Conservation (phyloP, 2,888 invertebrate genomes). For the Tridacna gigas region DNA sequence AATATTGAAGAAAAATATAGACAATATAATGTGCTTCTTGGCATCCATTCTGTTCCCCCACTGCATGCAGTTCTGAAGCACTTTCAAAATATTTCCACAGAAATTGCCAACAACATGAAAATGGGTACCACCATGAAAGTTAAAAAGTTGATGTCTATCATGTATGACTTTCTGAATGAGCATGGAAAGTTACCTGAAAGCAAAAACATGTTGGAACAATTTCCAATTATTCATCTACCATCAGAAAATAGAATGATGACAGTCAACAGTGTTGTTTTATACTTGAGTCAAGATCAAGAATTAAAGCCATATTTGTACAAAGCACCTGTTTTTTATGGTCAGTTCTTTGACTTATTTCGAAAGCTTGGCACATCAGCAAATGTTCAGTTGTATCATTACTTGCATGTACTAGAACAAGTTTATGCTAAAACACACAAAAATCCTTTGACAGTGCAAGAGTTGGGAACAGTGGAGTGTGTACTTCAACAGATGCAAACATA, state of each 20-base stretch:
- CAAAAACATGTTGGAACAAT: constrained; percentile 8
- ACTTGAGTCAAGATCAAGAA: constrained; percentile 16
- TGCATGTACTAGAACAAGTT: constrained; percentile 31
- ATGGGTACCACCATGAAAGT: not conserved
- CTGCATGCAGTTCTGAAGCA: constrained; percentile 45
- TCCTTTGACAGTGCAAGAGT: constrained; percentile 6
- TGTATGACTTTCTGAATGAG: not conserved
- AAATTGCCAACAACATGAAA: not conserved
- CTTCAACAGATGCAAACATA: not conserved
- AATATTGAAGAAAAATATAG: not conserved
- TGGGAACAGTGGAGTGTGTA: not conserved
- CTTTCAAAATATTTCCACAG: constrained; percentile 49
- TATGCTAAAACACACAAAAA: constrained; percentile 21
- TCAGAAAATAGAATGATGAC: constrained; percentile 25
- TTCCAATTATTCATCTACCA: constrained; percentile 37
- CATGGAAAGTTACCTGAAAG: not conserved
- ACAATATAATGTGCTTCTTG: constrained; percentile 17
- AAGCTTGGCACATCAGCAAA: constrained; percentile 30
- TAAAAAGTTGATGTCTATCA: not conserved
- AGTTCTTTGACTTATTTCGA: constrained; percentile 37
- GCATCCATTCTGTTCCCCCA: constrained; percentile 31
- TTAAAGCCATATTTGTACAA: constrained; percentile 41
- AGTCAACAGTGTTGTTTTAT: constrained; percentile 26
- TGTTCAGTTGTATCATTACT: constrained; percentile 30
- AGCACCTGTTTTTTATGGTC: constrained; percentile 36